These are phyloP conservation scores for Anolis apletophallus DNA, from an alignment of 2,797 vertebrate genomes.

Conservation along the genomic window DNA sequence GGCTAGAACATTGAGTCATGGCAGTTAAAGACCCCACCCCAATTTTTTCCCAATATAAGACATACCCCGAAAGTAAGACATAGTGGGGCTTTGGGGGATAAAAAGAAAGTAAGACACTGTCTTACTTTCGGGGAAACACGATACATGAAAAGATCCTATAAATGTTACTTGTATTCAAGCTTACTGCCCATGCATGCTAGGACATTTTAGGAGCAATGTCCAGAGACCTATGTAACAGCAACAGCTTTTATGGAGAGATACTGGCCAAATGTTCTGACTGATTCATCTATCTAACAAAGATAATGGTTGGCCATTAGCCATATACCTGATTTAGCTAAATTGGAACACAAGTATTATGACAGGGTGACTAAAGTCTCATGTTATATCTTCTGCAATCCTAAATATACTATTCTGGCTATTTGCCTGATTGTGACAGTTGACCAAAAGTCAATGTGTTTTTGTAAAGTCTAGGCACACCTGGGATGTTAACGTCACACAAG, in stretches of 20 bases:
- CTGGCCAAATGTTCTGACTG: background rate
- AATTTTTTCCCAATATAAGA: no score
- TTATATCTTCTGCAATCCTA: slow-evolving; percentile 39
- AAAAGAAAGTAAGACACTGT: no score
- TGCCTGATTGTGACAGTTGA: background rate
- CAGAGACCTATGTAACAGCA: background rate
- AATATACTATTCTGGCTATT: slow-evolving; percentile 20
- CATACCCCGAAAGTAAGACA: no score
- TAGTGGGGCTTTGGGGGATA: no score
- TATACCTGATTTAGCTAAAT: background rate
- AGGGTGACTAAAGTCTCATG: slow-evolving; percentile 26
- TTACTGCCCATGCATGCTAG: no score
- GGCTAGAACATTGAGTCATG: no score
- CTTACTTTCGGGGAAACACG: no score
- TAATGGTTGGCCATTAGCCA: background rate
- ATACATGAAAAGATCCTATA: background rate
- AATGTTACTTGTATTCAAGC: background rate
- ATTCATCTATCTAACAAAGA: background rate
- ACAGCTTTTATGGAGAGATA: background rate
- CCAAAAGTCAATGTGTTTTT: background rate
- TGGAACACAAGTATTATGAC: slow-evolving; percentile 27
- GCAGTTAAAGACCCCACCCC: no score
- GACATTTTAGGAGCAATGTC: background rate
- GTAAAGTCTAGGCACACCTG: slow-evolving; percentile 5
- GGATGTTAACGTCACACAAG: slow-evolving; percentile 18